A percentile compares a stretch with the other conserved stretches of the same genome.
Evolutionary conservation across 2,113 vertebrate genomes (phyloP).

Genomic region (Sylvia atricapilla): DNA sequence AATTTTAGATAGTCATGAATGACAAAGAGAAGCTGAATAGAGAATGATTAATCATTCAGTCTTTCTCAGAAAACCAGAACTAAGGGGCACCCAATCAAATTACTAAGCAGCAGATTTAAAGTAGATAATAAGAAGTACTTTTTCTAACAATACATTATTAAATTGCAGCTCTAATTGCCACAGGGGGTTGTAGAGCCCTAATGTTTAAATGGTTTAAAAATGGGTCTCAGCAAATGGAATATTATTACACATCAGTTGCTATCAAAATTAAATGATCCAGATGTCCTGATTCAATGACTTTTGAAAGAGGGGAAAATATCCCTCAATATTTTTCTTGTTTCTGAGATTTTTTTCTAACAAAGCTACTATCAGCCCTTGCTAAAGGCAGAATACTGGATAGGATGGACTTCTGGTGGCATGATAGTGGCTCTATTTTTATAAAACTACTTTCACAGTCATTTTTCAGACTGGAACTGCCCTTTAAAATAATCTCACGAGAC

Average conservation of each 20-base stretch:
- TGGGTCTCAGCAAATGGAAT: not conserved
- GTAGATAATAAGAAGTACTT: conserved; percentile 49
- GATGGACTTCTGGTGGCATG: not conserved
- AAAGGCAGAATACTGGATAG: not conserved
- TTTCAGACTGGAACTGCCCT: not conserved
- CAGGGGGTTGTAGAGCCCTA: not conserved
- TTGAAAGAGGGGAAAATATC: not conserved
- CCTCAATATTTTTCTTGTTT: not conserved
- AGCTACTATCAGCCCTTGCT: not conserved
- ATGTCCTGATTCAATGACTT: not conserved
- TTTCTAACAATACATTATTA: conserved; percentile 59
- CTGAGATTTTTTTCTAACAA: not conserved
- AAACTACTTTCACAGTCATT: not conserved
- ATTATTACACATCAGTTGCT: not conserved
- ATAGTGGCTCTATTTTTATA: not conserved
- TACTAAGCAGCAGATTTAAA: conserved; percentile 56
- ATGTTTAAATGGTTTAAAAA: conserved; percentile 25
- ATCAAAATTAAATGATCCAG: conserved; percentile 47
- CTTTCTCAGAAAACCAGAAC: conserved; percentile 47
- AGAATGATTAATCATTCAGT: conserved; percentile 51
- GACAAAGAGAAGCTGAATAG: conserved; percentile 58
- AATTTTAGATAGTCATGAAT: conserved; percentile 51
- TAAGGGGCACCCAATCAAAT: conserved; percentile 50
- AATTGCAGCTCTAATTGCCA: conserved; percentile 54
- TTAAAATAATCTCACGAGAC: conserved; percentile 12